A percentile compares a stretch with the other conserved stretches of the same genome.
Conservation (phyloP, 2,888 invertebrate genomes). For the Lasioglossum lativentre region DNA sequence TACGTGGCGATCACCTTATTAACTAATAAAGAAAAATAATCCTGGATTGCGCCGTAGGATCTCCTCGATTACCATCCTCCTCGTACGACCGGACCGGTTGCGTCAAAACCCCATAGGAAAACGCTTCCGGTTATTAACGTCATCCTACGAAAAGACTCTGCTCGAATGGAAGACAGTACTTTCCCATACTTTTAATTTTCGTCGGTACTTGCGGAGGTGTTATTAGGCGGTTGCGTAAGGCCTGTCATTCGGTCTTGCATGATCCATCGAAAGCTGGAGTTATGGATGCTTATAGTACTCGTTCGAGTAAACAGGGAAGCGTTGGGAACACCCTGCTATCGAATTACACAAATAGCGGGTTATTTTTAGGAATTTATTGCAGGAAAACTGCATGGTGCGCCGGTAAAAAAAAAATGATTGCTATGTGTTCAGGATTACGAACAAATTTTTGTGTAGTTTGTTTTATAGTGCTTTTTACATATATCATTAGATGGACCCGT, state of each 20-base stretch:
- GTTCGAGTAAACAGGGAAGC: background rate
- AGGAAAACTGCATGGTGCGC: background rate
- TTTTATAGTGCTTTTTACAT: background rate
- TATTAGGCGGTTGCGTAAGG: background rate
- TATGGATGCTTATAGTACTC: background rate
- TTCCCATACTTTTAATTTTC: conserved; percentile 15
- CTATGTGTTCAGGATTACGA: background rate
- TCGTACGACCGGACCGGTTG: background rate
- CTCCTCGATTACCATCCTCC: conserved; percentile 21
- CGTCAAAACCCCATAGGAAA: conserved; percentile 19
- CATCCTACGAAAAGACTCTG: conserved; percentile 32
- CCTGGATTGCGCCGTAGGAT: background rate
- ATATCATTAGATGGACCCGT: background rate
- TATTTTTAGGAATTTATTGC: background rate
- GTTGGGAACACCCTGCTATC: too few species aligned
- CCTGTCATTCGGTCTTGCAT: background rate
- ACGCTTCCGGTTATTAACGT: conserved; percentile 55
- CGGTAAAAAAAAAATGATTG: background rate
- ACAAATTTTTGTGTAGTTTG: background rate
- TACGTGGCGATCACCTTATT: conserved; percentile 4
- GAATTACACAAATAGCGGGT: too few species aligned
- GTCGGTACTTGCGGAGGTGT: background rate
- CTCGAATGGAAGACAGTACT: conserved; percentile 12
- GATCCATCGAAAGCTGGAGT: background rate
- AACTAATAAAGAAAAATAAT: conserved; percentile 6